Base-by-base conservation (phyloP, 2,113 vertebrate species). In the Chauna torquata region DNA sequence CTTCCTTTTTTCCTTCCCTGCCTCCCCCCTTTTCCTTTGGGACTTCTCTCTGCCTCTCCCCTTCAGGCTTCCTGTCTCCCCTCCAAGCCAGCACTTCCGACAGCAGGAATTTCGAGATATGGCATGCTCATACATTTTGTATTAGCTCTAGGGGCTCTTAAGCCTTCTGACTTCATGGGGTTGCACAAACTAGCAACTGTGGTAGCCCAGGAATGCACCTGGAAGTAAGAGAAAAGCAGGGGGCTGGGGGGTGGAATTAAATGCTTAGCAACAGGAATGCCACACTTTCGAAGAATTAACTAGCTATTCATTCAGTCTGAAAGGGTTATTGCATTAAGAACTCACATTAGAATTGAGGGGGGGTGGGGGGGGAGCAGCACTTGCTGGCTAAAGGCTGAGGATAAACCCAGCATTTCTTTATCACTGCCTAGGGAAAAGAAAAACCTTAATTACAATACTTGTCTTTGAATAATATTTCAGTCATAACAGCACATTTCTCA, bases 401-500 rank as follows among this genome's bases (percentile, higher is more conserved):
- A 94, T 88, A 96, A 98, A 95, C 92, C 76, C 95, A 89, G 79
- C 91, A 93, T 97, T 98, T 97, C 88, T 97, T 85, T 96, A 96
- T 96, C 86, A 88, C 91, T 95, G 93, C 96, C 97, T 96, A 96
- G 96, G 97, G 98, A 98, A 98, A 98, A 98, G 95, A 88, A 97
- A 96, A 89, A 83, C 86, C 95, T 97, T 97, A 98, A 98, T 98
- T 97, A 97, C 94, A 97, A 97, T 97, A 90, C 97, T 98, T 97
- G 97, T 97, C 96, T 98, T 96, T 97, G 97, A 98, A 98, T 98
- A 98, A 98, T 97, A 97, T 98, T 98, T 98, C 97, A 96, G 96
- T 98, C 96, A 97, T 95, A 98, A 97, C 92, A 97, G 95, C 95
- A 97, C 75, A 97, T 97, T 97, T 98, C 97, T 97, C 96, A 96